phyloP scores from a whole-genome alignment of 2,888 invertebrate species.

The Mythimna lalbum region DNA sequence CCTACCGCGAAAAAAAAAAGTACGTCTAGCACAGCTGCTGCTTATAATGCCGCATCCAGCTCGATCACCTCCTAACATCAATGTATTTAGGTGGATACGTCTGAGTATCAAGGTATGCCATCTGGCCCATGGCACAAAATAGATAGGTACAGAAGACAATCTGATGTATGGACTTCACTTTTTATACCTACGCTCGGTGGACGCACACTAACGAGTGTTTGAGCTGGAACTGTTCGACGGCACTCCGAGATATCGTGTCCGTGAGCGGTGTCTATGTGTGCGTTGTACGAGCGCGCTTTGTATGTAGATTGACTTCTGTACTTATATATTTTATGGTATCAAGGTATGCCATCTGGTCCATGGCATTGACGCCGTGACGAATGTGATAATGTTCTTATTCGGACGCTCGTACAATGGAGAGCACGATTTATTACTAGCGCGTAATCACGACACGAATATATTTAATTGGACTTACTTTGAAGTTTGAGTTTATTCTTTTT shows the following conservation, averaged over 20 bases:
- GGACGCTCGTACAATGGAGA: conserved; percentile 62
- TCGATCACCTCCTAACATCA: not conserved
- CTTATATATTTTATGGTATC: no score
- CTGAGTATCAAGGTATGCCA: conserved; percentile 62
- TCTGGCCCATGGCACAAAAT: conserved; percentile 75
- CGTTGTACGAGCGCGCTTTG: no score
- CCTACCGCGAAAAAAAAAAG: no score
- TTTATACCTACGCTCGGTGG: no score
- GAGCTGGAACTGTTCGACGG: no score
- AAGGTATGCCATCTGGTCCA: conserved; percentile 69
- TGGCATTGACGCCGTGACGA: conserved; percentile 78
- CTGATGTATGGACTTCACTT: no score
- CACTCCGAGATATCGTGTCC: no score
- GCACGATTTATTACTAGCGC: conserved; percentile 67
- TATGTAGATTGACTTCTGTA: no score
- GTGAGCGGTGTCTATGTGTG: no score
- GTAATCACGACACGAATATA: conserved; percentile 33
- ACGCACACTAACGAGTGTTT: no score
- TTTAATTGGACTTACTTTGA: conserved; percentile 32
- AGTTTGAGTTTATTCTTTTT: not conserved
- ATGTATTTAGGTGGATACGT: conserved; percentile 25
- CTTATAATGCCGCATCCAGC: not conserved
- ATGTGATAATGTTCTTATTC: conserved; percentile 74
- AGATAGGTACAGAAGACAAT: no score
- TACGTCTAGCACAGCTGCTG: not conserved